Conservation (phyloP, 2,888 invertebrate genomes). For the Drosophila mercatorum region DNA sequence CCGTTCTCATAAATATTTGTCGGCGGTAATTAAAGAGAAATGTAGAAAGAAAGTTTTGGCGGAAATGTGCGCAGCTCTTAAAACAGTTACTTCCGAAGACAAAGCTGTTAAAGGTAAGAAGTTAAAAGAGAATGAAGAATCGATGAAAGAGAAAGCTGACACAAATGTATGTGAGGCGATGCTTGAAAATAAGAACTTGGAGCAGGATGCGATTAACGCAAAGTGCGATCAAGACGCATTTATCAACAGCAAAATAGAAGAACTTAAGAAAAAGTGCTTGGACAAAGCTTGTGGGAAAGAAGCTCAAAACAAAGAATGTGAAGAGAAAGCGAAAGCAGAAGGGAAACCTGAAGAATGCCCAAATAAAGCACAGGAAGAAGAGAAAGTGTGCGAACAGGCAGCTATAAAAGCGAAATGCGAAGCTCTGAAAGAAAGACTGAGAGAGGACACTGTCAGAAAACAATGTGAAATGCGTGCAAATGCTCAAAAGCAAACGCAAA, state of each 20-base stretch:
- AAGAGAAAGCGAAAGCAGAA: not conserved
- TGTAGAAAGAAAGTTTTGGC: conserved; percentile 24
- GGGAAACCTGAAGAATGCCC: too few species aligned
- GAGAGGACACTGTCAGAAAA: too few species aligned
- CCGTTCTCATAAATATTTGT: conserved; percentile 9
- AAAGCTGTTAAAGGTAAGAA: not conserved
- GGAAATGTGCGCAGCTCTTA: conserved; percentile 8
- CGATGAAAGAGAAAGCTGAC: not conserved
- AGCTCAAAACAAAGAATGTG: not conserved
- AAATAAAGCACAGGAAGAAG: too few species aligned
- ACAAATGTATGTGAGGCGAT: not conserved
- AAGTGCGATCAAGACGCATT: conserved; percentile 3
- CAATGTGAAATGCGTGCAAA: too few species aligned
- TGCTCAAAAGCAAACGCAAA: too few species aligned
- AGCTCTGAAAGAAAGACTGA: too few species aligned
- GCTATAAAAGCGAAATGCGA: not conserved
- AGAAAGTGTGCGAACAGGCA: too few species aligned
- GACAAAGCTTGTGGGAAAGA: not conserved
- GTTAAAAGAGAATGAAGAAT: too few species aligned
- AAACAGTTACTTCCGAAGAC: not conserved
- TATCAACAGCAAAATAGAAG: conserved; percentile 3
- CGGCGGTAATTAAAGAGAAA: not conserved
- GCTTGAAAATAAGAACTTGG: not conserved
- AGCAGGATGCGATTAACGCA: not conserved
- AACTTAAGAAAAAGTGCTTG: conserved; percentile 10